Evolutionary conservation across 2,113 vertebrate genomes (phyloP).

Genomic region (Mugil cephalus): DNA sequence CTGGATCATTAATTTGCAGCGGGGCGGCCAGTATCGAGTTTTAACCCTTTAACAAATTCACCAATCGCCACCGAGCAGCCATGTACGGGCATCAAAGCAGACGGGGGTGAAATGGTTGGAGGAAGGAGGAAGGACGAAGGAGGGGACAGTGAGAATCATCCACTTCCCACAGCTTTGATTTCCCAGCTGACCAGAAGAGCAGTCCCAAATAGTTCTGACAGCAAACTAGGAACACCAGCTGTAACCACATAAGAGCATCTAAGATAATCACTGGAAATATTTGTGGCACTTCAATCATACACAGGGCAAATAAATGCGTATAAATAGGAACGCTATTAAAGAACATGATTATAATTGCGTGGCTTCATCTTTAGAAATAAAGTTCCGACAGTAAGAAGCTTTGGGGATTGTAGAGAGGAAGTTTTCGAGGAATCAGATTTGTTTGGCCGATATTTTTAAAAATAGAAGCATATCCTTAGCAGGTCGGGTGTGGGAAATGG

Average conservation of each 20-base stretch:
- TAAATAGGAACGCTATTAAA: too few species aligned
- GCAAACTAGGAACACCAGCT: conserved; percentile 18
- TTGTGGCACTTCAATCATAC: background rate
- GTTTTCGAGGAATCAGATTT: too few species aligned
- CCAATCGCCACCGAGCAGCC: conserved; percentile 12
- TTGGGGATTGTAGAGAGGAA: too few species aligned
- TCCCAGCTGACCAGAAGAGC: conserved; percentile 54
- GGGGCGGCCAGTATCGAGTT: conserved; percentile 15
- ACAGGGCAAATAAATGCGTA: background rate
- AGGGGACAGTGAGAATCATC: conserved; percentile 20
- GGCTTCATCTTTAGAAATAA: too few species aligned
- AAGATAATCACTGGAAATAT: conserved; percentile 8
- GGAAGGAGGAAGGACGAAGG: conserved; percentile 1
- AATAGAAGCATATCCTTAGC: too few species aligned
- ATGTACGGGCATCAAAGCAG: conserved; percentile 4
- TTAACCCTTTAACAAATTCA: conserved; percentile 36
- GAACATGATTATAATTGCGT: too few species aligned
- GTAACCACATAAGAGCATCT: conserved; percentile 31
- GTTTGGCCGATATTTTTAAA: too few species aligned
- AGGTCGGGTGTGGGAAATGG: too few species aligned
- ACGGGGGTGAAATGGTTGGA: background rate
- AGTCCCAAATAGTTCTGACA: conserved; percentile 49
- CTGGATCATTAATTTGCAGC: conserved; percentile 64
- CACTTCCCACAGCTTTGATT: conserved; percentile 53
- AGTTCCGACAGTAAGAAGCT: too few species aligned